Evolutionary conservation across 92 coral and sea anemone species (phyloP).

Genomic region (Epizoanthus stellaris): DNA sequence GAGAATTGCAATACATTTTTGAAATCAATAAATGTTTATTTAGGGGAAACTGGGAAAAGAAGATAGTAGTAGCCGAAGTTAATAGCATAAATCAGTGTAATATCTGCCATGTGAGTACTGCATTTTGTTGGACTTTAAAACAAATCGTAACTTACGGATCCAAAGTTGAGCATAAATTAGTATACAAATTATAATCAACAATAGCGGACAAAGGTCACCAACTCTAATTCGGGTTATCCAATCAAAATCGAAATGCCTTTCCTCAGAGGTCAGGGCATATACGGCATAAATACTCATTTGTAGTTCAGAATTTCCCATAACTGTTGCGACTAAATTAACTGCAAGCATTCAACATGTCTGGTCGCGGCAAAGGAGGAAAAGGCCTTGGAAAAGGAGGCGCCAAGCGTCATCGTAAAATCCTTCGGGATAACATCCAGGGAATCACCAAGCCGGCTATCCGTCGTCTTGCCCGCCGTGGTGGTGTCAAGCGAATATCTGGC

Average conservation of each 20-base stretch:
- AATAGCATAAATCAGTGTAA: no score
- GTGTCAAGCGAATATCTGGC: slow-evolving; percentile 95
- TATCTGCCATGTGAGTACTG: no score
- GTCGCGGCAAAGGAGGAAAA: slow-evolving; percentile 96
- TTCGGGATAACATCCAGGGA: slow-evolving; percentile 95
- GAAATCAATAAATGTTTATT: slow-evolving; percentile 5
- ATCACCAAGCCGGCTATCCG: slow-evolving; percentile 97
- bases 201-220: not conserved
- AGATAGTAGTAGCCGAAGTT: no score
- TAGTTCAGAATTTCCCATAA: slow-evolving; percentile 43
- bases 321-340: slow-evolving; percentile 47
- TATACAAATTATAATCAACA: slow-evolving; percentile 12
- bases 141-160: slow-evolving; percentile 25
- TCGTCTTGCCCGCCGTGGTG: slow-evolving; percentile 98
- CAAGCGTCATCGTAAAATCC: slow-evolving; percentile 94
- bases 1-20: not conserved
- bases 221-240: slow-evolving; percentile 25
- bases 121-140: slow-evolving; percentile 34
- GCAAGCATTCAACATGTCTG: slow-evolving; percentile 72
- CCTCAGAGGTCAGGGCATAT: slow-evolving; percentile 54
- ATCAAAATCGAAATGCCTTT: slow-evolving; percentile 26
- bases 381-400: slow-evolving; percentile 97
- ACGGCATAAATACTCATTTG: slow-evolving; percentile 47
- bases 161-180: not conserved
- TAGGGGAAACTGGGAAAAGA: not conserved